Conservation (phyloP, 2,113 vertebrate genomes). For the Daubentonia madagascariensis region DNA sequence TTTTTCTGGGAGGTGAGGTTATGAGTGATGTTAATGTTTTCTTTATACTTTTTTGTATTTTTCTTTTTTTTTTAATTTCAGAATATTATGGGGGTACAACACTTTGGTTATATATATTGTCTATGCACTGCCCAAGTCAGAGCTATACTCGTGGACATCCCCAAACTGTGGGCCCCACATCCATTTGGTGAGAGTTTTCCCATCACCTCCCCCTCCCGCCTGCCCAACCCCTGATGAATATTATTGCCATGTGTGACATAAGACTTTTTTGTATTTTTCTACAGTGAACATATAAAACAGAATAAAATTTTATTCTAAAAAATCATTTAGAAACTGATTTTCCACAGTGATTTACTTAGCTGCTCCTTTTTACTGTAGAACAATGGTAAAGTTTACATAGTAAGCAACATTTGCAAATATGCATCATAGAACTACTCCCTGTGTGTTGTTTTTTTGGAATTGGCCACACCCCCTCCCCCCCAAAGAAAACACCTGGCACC, state of each 20-base stretch:
- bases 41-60: not conserved
- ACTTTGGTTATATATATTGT: too few species aligned
- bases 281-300: not conserved
- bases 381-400: not conserved
- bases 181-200: too few species aligned
- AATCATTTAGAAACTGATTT: conserved; percentile 25
- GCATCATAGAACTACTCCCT: not conserved
- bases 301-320: not conserved
- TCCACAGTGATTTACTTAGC: not conserved
- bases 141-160: too few species aligned
- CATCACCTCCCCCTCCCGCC: too few species aligned
- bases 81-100: too few species aligned
- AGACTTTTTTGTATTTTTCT: not conserved
- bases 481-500: not conserved
- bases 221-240: too few species aligned
- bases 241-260: too few species aligned
- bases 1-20: not conserved
- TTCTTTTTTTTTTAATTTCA: too few species aligned
- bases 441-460: not conserved
- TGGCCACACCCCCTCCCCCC: not conserved
- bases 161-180: too few species aligned
- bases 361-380: not conserved
- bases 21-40: not conserved
- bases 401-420: not conserved
- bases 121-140: too few species aligned